Evolutionary conservation across 1,140 invertebrate genomes (phyloP).

Genomic region (Cherax destructor): DNA sequence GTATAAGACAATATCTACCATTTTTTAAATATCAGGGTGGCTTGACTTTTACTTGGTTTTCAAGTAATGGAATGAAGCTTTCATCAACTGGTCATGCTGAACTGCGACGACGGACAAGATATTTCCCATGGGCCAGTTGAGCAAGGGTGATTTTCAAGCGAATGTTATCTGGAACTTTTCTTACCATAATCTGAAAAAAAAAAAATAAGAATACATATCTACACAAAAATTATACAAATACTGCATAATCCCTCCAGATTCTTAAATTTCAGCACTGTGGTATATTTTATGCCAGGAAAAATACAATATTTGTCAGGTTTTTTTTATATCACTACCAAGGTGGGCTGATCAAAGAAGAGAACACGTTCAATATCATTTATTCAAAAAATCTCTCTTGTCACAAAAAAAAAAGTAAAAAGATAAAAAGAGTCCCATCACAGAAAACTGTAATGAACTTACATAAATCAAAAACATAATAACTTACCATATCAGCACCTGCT

Average conservation of each 20-base stretch:
- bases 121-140: slow-evolving; percentile 90
- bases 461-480: slow-evolving; percentile 73
- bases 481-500: slow-evolving; percentile 91
- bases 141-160: slow-evolving; percentile 90
- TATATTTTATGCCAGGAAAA: too few species aligned
- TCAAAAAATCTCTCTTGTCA: too few species aligned
- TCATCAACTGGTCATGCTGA: slow-evolving; percentile 50
- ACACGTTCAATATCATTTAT: too few species aligned
- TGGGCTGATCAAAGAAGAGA: too few species aligned
- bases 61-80: not conserved
- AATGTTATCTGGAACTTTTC: slow-evolving; percentile 86
- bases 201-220: not conserved
- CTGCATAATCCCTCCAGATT: not conserved
- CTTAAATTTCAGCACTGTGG: too few species aligned
- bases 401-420: too few species aligned
- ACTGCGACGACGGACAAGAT: slow-evolving; percentile 89
- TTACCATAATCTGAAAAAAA: slow-evolving; percentile 89
- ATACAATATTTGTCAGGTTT: too few species aligned
- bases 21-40: not conserved
- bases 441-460: too few species aligned
- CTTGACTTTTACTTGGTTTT: not conserved
- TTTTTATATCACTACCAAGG: too few species aligned
- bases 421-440: too few species aligned
- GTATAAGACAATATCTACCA: not conserved
- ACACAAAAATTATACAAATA: not conserved